Conservation (phyloP, 2,888 invertebrate genomes). For the Galerucella calmariensis region DNA sequence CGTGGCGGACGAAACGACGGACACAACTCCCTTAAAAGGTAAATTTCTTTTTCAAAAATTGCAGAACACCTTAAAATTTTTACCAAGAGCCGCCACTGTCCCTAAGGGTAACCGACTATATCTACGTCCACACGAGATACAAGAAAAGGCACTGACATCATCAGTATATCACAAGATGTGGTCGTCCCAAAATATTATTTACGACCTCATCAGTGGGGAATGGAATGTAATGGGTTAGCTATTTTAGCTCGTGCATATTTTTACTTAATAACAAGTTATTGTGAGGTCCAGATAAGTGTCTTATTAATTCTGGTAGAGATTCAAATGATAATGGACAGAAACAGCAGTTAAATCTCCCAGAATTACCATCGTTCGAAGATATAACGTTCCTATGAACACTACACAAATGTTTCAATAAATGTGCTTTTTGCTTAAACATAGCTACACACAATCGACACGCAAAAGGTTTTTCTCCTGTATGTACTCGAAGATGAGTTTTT, state of each 20-base stretch:
- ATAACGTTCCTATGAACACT: slow-evolving; percentile 90
- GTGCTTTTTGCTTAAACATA: slow-evolving; percentile 93
- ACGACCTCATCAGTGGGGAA: slow-evolving; percentile 54
- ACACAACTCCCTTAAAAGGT: no score
- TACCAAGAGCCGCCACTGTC: slow-evolving; percentile 1
- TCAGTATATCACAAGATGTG: slow-evolving; percentile 55
- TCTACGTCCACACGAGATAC: slow-evolving; percentile 49
- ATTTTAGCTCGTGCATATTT: slow-evolving; percentile 76
- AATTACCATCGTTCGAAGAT: slow-evolving; percentile 82
- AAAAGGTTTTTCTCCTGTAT: slow-evolving; percentile 90
- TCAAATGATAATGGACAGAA: slow-evolving; percentile 89
- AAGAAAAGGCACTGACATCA: slow-evolving; percentile 55
- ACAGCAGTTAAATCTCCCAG: slow-evolving; percentile 84
- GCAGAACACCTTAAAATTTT: no score
- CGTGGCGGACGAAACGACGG: no score
- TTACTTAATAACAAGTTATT: slow-evolving; percentile 88
- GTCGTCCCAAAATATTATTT: slow-evolving; percentile 54
- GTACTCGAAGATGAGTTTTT: slow-evolving; percentile 88
- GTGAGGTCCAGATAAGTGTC: slow-evolving; percentile 89
- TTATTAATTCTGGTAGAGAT: slow-evolving; percentile 85
- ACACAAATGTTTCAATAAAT: slow-evolving; percentile 86
- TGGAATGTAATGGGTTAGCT: slow-evolving; percentile 52
- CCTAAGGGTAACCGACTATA: slow-evolving; percentile 55
- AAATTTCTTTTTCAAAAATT: no score
- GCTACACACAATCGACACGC: slow-evolving; percentile 90